phyloP scores from a whole-genome alignment of 2,797 vertebrate genomes.

The Taenioides sp. region DNA sequence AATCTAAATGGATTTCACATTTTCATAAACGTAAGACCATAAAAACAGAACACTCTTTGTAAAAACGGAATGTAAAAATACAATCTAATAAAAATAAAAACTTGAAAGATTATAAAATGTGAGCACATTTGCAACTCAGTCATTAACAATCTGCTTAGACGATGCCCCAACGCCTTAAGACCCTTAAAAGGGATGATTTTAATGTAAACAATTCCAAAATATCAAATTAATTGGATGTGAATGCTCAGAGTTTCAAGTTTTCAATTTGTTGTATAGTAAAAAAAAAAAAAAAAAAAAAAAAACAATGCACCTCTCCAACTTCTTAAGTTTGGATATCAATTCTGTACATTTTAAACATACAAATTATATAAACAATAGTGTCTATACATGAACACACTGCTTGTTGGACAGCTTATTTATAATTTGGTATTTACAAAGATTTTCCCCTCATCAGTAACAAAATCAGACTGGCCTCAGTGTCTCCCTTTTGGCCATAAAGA shows the following conservation, averaged over 20 bases:
- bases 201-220: slow-evolving; percentile 62
- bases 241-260: slow-evolving; percentile 35
- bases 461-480: slow-evolving; percentile 14
- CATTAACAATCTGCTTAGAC: slow-evolving; percentile 23
- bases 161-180: slow-evolving; percentile 12
- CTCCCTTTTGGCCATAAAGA: slow-evolving; percentile 10
- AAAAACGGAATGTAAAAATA: slow-evolving; percentile 56
- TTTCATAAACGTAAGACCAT: slow-evolving; percentile 33
- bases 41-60: slow-evolving; percentile 27
- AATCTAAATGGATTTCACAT: slow-evolving; percentile 33
- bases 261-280: slow-evolving; percentile 8
- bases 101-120: slow-evolving; percentile 11
- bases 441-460: slow-evolving; percentile 22
- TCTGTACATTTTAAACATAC: slow-evolving; percentile 45
- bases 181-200: slow-evolving; percentile 31
- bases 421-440: slow-evolving; percentile 21
- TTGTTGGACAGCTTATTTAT: slow-evolving; percentile 20
- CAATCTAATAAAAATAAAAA: slow-evolving; percentile 44
- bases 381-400: slow-evolving; percentile 26
- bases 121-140: slow-evolving; percentile 56
- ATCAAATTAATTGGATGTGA: slow-evolving; percentile 21
- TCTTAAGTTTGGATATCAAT: slow-evolving; percentile 15
- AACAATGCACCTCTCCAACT: slow-evolving; percentile 2
- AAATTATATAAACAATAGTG: slow-evolving; percentile 34
- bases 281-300: slow-evolving; percentile 14